Evolutionary conservation across 1,140 invertebrate species (phyloP), one percentile per base, ranked within the genome.

Genomic region (Atta texana): DNA sequence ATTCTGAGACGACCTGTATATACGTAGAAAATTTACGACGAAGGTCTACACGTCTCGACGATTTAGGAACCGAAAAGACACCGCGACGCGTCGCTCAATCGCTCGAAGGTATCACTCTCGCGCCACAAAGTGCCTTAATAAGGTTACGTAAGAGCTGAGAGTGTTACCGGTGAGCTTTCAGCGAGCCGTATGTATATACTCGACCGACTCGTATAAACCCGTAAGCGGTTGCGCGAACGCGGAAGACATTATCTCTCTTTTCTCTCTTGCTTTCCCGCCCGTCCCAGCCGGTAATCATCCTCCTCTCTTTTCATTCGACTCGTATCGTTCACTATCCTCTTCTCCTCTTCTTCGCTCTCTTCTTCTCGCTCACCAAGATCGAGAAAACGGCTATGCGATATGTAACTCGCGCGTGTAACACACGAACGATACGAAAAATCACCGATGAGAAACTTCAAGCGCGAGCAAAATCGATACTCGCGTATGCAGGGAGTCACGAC

Each of bases 171-270:
- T 72, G 82, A 76, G 78, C 81, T 89, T 87, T 88, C 89, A 91
- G 66, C 87, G 49, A 85, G 78, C 44, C 86, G 57, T 39, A 81
- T 87, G 72, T 88, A 86, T 90, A 75, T 88, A 90, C 71, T 86
- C 87, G 74, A 71, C 84, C 57, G 75, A 55, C 16, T 44, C 49
- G 78, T 87, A 88, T 91, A 85, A 85, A 90, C 75, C 80, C 87
- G 86, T 91, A 92, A 92, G 89, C 88, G 91, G 91, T 93, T 92
- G 90, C 92, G 90, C 90, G 90, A 93, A 93, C 92, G 90, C 92
- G 92, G 92, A 93, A 93, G 92, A 92, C 90, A 91, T 87, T 74
- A 68, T 24, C 21, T n/a, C 53, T 44, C 51, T 55, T 81, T 34
- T 74, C 81, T 55, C 10, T 21, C 57, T 21, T 34, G 5, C 24